Percentiles rank a stretch among this genome's conserved stretches.
Evolutionary conservation across 2,113 vertebrate genomes (phyloP).

Genomic region (Gopherus flavomarginatus): DNA sequence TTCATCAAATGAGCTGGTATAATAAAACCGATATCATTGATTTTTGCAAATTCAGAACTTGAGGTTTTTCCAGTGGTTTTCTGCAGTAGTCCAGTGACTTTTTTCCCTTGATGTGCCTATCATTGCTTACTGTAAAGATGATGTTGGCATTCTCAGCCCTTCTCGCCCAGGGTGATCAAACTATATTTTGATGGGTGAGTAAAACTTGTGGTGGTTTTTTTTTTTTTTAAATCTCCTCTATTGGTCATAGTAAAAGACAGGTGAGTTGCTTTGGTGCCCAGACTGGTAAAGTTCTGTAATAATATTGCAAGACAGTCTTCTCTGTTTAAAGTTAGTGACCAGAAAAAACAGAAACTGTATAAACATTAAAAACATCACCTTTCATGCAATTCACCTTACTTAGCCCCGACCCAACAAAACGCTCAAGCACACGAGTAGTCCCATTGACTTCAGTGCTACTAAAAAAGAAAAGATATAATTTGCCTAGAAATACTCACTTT

Average conservation of each 20-base stretch:
- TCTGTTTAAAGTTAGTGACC: not conserved
- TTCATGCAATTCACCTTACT: not conserved
- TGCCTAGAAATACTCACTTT: not conserved
- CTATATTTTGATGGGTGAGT: not conserved
- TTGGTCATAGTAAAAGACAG: not conserved
- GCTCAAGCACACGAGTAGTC: not conserved
- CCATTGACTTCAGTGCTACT: not conserved
- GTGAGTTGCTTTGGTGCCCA: not conserved
- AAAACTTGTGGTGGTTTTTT: not conserved
- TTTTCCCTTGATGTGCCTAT: not conserved
- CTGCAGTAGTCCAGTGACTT: not conserved
- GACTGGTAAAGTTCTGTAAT: not conserved
- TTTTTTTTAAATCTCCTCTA: not conserved
- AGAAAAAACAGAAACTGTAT: not conserved
- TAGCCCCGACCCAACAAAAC: not conserved
- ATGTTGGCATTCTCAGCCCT: not conserved
- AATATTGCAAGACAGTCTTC: not conserved
- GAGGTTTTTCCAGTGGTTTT: not conserved
- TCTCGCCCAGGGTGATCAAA: not conserved
- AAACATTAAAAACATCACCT: not conserved
- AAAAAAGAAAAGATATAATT: not conserved
- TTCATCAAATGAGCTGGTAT: not conserved
- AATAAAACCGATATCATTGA: not conserved
- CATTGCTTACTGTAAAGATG: not conserved
- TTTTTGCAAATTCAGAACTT: not conserved